These are phyloP conservation scores for Apamea epomidion DNA, from an alignment of 2,888 invertebrate genomes.

Conservation along the genomic window DNA sequence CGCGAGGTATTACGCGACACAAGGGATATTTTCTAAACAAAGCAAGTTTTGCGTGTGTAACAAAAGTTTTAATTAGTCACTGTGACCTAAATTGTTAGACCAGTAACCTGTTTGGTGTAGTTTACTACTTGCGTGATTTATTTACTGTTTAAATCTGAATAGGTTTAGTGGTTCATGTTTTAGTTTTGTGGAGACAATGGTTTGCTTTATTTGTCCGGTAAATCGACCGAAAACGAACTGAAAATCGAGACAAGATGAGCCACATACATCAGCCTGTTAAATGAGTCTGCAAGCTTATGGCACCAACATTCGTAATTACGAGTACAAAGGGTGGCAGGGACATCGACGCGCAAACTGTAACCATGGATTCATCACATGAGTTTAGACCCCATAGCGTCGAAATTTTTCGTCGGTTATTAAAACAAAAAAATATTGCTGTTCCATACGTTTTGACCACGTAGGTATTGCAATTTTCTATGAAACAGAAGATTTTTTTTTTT, in stretches of 20 bases:
- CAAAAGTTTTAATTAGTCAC: slow-evolving; percentile 77
- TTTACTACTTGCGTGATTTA: slow-evolving; percentile 71
- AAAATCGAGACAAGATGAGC: neutral
- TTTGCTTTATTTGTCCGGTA: neutral
- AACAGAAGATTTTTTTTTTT: too few species aligned
- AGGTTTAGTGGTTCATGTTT: slow-evolving; percentile 33
- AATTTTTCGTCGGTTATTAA: too few species aligned
- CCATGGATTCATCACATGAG: too few species aligned
- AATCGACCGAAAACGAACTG: neutral
- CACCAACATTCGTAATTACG: too few species aligned
- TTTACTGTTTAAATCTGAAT: slow-evolving; percentile 52
- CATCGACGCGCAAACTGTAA: too few species aligned
- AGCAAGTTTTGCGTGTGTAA: slow-evolving; percentile 77
- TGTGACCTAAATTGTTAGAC: slow-evolving; percentile 79
- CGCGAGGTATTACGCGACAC: slow-evolving; percentile 55
- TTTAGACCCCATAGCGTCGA: too few species aligned
- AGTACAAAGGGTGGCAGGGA: too few species aligned
- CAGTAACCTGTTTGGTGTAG: slow-evolving; percentile 63
- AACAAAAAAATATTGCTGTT: too few species aligned
- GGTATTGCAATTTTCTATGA: too few species aligned
- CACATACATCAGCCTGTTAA: neutral
- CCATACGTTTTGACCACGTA: too few species aligned
- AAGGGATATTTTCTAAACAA: slow-evolving; percentile 69
- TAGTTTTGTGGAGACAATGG: slow-evolving; percentile 20
- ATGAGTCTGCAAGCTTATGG: neutral